Percentiles rank a stretch among this genome's conserved stretches.
Conservation (phyloP, 2,888 invertebrate species). For the Lymantria dispar region DNA sequence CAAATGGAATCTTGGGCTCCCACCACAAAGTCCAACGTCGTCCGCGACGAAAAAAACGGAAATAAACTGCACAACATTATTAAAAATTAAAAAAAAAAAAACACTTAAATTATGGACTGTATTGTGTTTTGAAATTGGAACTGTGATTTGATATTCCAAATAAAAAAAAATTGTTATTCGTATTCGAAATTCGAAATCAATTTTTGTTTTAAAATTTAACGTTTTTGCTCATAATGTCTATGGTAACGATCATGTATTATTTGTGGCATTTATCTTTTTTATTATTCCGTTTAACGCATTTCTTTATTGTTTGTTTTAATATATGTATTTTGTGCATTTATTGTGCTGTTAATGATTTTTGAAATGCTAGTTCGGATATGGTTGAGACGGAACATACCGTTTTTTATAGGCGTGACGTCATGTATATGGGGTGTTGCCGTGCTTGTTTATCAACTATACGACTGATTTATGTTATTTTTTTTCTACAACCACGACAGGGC, state of each 20-base stretch:
- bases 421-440: conserved; percentile 91
- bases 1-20: conserved; percentile 72
- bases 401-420: conserved; percentile 94
- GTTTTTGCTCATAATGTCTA: conserved; percentile 30
- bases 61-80: conserved; percentile 50
- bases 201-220: conserved; percentile 37
- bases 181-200: conserved; percentile 34
- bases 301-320: conserved; percentile 23
- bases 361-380: conserved; percentile 79
- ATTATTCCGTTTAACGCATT: conserved; percentile 33
- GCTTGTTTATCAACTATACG: conserved; percentile 69
- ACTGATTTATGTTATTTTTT: conserved; percentile 38
- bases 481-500: conserved; percentile 28
- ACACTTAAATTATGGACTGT: conserved; percentile 36
- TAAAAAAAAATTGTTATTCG: conserved; percentile 15
- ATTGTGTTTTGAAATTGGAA: conserved; percentile 59
- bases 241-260: conserved; percentile 64
- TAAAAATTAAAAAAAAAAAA: conserved; percentile 9
- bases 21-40: conserved; percentile 79
- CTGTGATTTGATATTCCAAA: conserved; percentile 61
- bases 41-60: conserved; percentile 81
- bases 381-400: conserved; percentile 86
- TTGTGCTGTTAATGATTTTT: conserved; percentile 50
- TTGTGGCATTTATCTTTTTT: conserved; percentile 67
- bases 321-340: conserved; percentile 29